Evolutionary conservation across 2,113 vertebrate genomes (phyloP).

Genomic region (Excalfactoria chinensis): DNA sequence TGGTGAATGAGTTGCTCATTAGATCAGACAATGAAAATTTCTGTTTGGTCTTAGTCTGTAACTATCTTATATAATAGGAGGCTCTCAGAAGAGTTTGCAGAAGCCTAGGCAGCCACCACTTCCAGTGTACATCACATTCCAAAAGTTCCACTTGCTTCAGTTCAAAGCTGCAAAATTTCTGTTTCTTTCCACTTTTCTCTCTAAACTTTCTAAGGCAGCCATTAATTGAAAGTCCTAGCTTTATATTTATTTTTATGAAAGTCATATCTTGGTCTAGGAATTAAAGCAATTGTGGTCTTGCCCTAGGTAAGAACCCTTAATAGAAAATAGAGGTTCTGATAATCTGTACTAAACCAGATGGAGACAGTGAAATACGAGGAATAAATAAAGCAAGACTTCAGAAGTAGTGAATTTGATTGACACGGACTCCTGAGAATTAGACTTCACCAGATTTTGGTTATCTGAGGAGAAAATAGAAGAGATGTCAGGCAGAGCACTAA

Average conservation of each 20-base stretch:
- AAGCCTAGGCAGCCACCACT: neutral
- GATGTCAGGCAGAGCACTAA: neutral
- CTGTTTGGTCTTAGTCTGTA: neutral
- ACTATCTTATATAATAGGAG: neutral
- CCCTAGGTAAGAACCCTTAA: neutral
- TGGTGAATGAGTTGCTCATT: neutral
- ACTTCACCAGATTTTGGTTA: neutral
- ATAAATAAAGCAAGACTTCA: neutral
- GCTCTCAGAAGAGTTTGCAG: neutral
- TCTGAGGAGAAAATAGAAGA: neutral
- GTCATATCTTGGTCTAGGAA: neutral
- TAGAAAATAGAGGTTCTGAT: neutral
- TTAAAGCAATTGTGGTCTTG: neutral
- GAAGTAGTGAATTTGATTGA: neutral
- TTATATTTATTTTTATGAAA: neutral
- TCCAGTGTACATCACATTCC: neutral
- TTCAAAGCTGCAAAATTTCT: neutral
- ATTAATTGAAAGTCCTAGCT: neutral
- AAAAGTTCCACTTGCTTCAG: neutral
- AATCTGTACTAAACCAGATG: neutral
- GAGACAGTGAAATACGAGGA: neutral
- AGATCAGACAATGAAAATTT: neutral
- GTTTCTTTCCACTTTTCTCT: neutral
- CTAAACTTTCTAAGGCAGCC: neutral
- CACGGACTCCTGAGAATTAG: neutral